Base-by-base conservation (phyloP, 1,140 invertebrate genomes). In the Geopemphigus sp. region DNA sequence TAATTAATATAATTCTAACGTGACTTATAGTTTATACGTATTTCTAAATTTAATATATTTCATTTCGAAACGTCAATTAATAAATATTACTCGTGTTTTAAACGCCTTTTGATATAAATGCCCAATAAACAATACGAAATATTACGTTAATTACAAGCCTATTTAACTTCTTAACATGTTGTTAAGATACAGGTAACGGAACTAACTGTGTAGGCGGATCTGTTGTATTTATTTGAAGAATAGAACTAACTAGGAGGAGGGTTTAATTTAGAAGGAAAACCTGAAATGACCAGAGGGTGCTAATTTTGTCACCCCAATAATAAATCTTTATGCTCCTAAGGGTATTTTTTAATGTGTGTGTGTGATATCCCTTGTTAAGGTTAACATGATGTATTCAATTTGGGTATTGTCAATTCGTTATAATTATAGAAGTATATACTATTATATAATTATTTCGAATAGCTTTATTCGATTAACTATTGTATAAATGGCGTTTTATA, bases 241-340 rank as follows among this genome's bases (percentile, higher is more conserved):
- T n/a, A 12, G 29, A 50, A 8, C 70, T 32, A 54, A 54, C 24
- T 11, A 14, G 8, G 50, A 14, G 17, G 26, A 54, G 61, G 61
- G 61, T 73, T 12, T 32, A 32, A 73, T 56, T 56, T 56, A 29
- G 26, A 56, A 12, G 5, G 24, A 5, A 32, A 32, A 19, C 26
- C 24, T 56, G 0, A 56, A 73, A 56, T 39, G 19, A 53, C 19
- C 29, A 56, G 26, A 56, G 26, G 50, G 53, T 56, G 26, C 14
- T 12, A 56, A n/a, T 73, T 73, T 17, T 2, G 26, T 14, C 47
- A 39, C 26, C 53, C 53, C 26, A 32, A 5, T 12, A 73, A 73
- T 73, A 73, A 73, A 73, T 73, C 70, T 73, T 73, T n/a, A 56
- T 73, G 56, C 29, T 32, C 2, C 26, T 73, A 11, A 17, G 24